Conservation (phyloP, 1,140 invertebrate genomes). For the Belonocnema kinseyi region DNA sequence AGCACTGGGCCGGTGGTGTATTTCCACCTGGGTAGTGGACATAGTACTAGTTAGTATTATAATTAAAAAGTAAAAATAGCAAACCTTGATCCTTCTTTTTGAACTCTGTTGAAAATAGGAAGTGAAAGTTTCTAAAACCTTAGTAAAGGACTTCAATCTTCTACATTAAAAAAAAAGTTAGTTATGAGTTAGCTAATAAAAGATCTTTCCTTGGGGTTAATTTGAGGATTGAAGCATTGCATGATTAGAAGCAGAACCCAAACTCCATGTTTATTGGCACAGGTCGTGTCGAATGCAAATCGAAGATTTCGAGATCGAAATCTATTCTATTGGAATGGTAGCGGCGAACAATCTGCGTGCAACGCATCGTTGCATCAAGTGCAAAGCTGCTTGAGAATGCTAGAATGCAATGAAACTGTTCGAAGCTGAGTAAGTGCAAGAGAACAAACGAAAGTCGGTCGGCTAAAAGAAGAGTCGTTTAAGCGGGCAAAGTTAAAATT, state of each 20-base stretch:
- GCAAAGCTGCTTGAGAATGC: constrained; percentile 17
- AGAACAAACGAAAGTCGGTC: constrained; percentile 51
- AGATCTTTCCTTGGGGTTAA: too few species aligned
- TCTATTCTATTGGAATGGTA: constrained; percentile 24
- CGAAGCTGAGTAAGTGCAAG: constrained; percentile 45
- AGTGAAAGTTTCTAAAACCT: too few species aligned
- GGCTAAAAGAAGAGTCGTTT: constrained; percentile 51
- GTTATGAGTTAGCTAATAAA: too few species aligned
- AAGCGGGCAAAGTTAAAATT: constrained; percentile 53
- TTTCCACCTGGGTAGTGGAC: too few species aligned
- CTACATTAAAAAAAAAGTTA: too few species aligned
- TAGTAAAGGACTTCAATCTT: too few species aligned
- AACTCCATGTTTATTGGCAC: background rate
- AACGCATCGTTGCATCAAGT: constrained; percentile 35
- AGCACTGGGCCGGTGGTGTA: too few species aligned
- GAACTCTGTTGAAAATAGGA: too few species aligned
- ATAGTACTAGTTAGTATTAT: too few species aligned
- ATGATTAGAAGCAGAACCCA: background rate
- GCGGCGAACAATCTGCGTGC: constrained; percentile 34
- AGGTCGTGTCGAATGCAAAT: background rate
- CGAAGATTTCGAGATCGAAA: constrained; percentile 6
- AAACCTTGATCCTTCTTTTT: too few species aligned
- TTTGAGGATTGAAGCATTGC: too few species aligned
- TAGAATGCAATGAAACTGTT: constrained; percentile 55
- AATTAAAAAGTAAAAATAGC: too few species aligned